A percentile compares a stretch with the other conserved stretches of the same genome.
Conservation (phyloP, 2,797 vertebrate species). For the Chaetophractus vellerosus region DNA sequence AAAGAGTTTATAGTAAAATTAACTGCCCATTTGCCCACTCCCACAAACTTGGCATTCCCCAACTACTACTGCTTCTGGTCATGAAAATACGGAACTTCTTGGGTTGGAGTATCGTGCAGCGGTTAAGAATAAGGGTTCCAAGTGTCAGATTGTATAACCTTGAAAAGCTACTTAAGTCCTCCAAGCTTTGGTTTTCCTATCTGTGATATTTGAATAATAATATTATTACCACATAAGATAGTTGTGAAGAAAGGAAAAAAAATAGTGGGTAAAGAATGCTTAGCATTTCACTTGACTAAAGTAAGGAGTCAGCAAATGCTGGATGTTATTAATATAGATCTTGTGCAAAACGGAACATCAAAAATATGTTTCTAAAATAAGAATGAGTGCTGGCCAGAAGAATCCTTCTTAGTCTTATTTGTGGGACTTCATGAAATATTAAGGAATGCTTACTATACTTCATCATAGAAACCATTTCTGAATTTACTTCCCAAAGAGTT, state of each 20-base stretch:
- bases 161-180: not conserved
- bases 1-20: not conserved
- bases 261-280: not conserved
- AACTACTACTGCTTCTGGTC: not conserved
- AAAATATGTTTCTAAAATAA: slow-evolving; percentile 51
- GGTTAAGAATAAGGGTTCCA: not conserved
- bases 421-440: slow-evolving; percentile 23
- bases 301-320: not conserved
- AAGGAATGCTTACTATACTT: slow-evolving; percentile 22
- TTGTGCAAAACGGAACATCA: not conserved
- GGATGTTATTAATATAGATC: not conserved
- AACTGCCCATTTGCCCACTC: not conserved
- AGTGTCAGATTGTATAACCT: not conserved
- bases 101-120: not conserved
- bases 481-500: slow-evolving; percentile 30
- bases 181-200: not conserved
- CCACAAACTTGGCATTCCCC: not conserved
- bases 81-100: not conserved
- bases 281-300: not conserved
- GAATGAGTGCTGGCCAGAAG: not conserved
- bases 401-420: not conserved
- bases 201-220: not conserved
- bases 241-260: not conserved
- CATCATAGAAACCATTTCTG: not conserved
- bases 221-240: not conserved